Conservation (phyloP, 2,888 invertebrate genomes). For the Aelia acuminata region DNA sequence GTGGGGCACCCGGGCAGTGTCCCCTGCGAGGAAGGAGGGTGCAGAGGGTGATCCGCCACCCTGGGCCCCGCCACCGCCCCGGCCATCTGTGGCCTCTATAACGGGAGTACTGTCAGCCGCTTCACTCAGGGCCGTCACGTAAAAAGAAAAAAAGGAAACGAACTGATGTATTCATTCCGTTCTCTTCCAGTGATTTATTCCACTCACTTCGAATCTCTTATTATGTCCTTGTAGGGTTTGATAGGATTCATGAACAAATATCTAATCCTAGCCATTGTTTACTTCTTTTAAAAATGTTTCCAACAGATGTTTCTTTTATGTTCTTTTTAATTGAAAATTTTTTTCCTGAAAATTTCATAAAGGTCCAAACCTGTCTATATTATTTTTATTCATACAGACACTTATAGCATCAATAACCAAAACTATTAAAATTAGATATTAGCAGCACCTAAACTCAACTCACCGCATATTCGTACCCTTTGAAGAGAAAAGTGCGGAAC, state of each 20-base stretch:
- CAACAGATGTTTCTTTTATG: too few species aligned
- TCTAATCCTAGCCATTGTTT: too few species aligned
- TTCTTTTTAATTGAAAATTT: too few species aligned
- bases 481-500: too few species aligned
- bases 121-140: constrained; percentile 30
- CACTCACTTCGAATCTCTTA: not conserved
- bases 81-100: constrained; percentile 25
- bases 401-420: too few species aligned
- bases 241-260: not conserved
- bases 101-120: constrained; percentile 31
- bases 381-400: too few species aligned
- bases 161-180: constrained; percentile 33
- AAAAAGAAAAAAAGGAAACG: constrained; percentile 22
- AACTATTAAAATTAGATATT: too few species aligned
- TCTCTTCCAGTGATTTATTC: constrained; percentile 13
- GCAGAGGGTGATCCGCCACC: not conserved
- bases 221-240: not conserved
- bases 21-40: not conserved
- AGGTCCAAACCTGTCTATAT: too few species aligned
- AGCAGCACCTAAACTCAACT: too few species aligned
- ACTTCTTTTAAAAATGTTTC: too few species aligned
- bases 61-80: not conserved
- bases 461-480: too few species aligned
- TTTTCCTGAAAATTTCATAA: too few species aligned
- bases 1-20: not conserved